Base-by-base conservation (phyloP, 2,888 invertebrate genomes). In the Andrena hattorfiana region DNA sequence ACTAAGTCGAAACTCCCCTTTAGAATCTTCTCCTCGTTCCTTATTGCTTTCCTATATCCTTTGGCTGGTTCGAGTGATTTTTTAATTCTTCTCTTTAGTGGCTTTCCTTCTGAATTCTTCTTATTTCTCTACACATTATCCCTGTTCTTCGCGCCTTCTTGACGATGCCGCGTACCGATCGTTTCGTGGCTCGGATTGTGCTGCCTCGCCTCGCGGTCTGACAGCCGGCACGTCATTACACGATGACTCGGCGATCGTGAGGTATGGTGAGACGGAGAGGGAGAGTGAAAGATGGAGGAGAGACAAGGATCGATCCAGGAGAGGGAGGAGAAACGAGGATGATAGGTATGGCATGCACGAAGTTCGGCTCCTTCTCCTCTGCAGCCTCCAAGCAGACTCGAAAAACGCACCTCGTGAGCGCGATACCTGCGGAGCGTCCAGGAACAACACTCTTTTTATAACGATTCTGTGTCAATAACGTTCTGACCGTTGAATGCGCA, bases 151-250 rank as follows among this genome's bases (percentile, higher is more conserved):
- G 32, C 49, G 70, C 73, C 62, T 77, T 75, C 69, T 72, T 42
- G 32, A 68, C 49, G 75, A 71, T 84, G 72, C 85, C 86, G 77
- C 81, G 77, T 80, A 79, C 77, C 88, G 87, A 87, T 87, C 85
- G 89, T 90, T 89, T 89, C 87, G 86, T 90, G 89, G 81, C 79
- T 87, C 89, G 87, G 87, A 89, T 89, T 85, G 89, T 84, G 85
- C 84, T 86, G 85, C 80, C 83, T 86, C 86, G 89, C 84, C 87
- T 89, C 89, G 89, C 86, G 87, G 87, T 87, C 90, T 91, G 92
- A 92, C 93, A 93, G 90, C 90, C 92, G 90, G 92, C 91, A 90
- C 93, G 92, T 93, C 93, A 94, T 94, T 94, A 94, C 93, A 93
- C 91, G 93, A 92, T 94, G 94, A 94, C 94, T 94, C 91, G 91